Percentiles rank a stretch among this genome's conserved stretches.
Evolutionary conservation across 2,113 vertebrate genomes (phyloP).

Genomic region (Trematocara variabile): DNA sequence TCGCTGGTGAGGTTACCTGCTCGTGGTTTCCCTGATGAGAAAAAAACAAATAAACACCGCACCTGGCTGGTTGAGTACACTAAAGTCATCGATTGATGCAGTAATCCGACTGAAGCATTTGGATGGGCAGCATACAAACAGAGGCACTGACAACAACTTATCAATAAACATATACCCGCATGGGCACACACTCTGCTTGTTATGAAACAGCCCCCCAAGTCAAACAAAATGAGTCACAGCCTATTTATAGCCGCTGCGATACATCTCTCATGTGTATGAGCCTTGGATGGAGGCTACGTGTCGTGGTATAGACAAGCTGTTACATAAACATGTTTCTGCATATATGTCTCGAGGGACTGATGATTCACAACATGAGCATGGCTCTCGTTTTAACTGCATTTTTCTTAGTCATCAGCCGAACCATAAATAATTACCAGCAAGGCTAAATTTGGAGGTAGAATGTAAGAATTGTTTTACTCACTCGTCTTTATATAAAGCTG

Average conservation of each 20-base stretch:
- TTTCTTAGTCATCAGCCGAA: slow-evolving; percentile 27
- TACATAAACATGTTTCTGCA: slow-evolving; percentile 41
- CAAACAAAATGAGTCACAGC: slow-evolving; percentile 58
- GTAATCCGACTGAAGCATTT: not conserved
- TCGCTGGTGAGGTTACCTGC: not conserved
- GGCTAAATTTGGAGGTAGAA: not conserved
- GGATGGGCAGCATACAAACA: not conserved
- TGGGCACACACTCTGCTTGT: not conserved
- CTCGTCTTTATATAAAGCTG: not conserved
- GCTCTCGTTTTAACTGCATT: slow-evolving; percentile 17
- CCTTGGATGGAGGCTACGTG: not conserved
- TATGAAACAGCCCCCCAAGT: slow-evolving; percentile 62
- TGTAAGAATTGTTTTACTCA: not conserved
- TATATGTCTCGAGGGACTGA: slow-evolving; percentile 6
- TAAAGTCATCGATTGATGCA: not conserved
- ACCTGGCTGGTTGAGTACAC: not conserved
- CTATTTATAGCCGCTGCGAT: slow-evolving; percentile 58
- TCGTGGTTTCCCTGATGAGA: not conserved
- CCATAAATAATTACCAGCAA: not conserved
- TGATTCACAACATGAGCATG: slow-evolving; percentile 31
- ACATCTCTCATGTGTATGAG: slow-evolving; percentile 40
- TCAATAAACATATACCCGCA: slow-evolving; percentile 9
- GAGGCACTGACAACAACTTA: not conserved
- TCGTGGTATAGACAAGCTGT: slow-evolving; percentile 38
- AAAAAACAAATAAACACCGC: not conserved